Base-by-base conservation (phyloP, 2,113 vertebrate genomes). In the Baryphthengus martii region DNA sequence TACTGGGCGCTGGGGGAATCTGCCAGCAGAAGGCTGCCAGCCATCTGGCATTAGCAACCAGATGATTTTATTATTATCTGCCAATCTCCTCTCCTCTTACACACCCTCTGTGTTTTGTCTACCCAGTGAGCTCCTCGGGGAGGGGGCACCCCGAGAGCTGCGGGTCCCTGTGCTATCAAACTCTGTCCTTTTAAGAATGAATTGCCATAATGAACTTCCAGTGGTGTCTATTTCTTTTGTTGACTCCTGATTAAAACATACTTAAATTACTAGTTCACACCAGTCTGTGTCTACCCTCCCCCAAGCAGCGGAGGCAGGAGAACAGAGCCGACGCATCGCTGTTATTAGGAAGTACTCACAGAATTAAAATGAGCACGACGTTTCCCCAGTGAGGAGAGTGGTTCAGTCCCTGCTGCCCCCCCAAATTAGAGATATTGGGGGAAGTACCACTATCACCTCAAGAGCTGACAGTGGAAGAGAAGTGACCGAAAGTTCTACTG, bases 311-410 rank as follows among this genome's bases (percentile, higher is more conserved):
- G 76, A 75, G 63, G 65, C 14, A 26, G 59, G 44, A 71, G 56
- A 37, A 49, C 66, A n/a, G 45, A 53, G 56, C 3, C 35, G 63
- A 26, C 1, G 15, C 58, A 33, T 9, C 20, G 4, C 25, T 14
- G 44, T n/a, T 18, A 16, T 6, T 26, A 26, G 59, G 40, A 56
- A 50, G 18, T 12, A 18, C 11, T 62, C 24, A 3, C 18, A 53
- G 39, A 81, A 65, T 37, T 53, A 33, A 53, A 81, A 42, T 0
- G 1, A 8, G 9, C 15, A 33, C 0, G 3, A 16, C 10, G 3
- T 52, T 35, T 65, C 78, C 67, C 72, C n/a, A 29, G 31, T 2
- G 0, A 11, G 37, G 47, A 33, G 39, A 37, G 37, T 1, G 0
- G 8, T 40, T 62, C n/a, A 61, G 53, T 74, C 39, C 18, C 58